A percentile compares a stretch with the other conserved stretches of the same genome.
Conservation (phyloP, 1,140 invertebrate genomes). For the Diabrotica undecimpunctata region DNA sequence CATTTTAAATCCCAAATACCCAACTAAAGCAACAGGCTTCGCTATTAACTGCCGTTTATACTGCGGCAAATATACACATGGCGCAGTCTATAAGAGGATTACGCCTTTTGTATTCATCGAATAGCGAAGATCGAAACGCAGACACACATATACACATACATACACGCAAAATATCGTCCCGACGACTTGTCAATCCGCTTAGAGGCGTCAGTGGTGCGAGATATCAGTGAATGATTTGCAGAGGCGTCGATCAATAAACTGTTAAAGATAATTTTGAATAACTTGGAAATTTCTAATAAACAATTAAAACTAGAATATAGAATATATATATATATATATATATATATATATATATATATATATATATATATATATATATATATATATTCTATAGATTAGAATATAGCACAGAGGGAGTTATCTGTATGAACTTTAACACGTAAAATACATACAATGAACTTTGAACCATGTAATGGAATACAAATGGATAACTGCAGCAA, state of each 20-base stretch:
- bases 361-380: no score
- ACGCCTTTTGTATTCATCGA: neutral
- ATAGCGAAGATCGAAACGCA: neutral
- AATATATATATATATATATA: no score
- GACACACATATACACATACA: neutral
- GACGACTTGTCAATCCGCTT: neutral
- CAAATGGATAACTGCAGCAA: no score
- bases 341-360: no score
- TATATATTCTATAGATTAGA: no score
- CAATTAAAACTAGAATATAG: no score
- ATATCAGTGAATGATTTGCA: neutral
- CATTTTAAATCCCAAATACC: conserved; percentile 1
- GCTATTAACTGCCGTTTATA: neutral
- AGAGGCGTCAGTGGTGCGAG: neutral
- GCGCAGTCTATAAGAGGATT: neutral
- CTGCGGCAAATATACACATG: neutral
- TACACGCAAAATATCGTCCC: neutral
- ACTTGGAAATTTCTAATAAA: no score
- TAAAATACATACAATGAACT: no score
- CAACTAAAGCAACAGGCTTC: conserved; percentile 1
- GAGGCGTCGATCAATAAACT: neutral
- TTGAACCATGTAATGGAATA: no score
- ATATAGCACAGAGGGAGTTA: no score
- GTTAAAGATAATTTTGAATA: no score
- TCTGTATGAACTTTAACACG: no score